Evolutionary conservation across 2,113 vertebrate species (phyloP).

Genomic region (Rhinopomastus cyanomelas): DNA sequence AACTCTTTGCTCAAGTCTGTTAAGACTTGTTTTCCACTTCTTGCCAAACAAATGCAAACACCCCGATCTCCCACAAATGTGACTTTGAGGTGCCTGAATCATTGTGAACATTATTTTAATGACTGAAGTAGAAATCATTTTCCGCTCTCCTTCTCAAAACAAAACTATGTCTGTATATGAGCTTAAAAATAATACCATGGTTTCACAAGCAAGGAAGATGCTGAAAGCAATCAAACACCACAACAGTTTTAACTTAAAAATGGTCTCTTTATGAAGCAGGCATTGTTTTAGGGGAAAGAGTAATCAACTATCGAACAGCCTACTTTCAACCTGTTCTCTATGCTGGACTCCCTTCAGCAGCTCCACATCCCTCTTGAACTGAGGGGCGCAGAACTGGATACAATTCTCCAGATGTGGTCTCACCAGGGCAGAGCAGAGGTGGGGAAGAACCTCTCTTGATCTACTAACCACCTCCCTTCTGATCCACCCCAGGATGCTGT

Average conservation of each 20-base stretch:
- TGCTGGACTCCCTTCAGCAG: too few relatives aligned
- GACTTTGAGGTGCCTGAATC: not conserved
- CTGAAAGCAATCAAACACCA: not conserved
- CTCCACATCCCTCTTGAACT: too few relatives aligned
- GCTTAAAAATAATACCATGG: not conserved
- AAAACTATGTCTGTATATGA: not conserved
- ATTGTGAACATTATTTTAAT: constrained; percentile 25
- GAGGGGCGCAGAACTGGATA: too few relatives aligned
- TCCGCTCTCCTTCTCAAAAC: not conserved
- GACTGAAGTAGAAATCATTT: constrained; percentile 22
- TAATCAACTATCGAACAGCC: not conserved
- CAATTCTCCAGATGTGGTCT: too few relatives aligned
- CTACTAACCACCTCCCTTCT: too few relatives aligned
- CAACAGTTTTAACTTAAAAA: constrained; percentile 2
- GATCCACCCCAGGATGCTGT: too few relatives aligned
- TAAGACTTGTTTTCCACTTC: not conserved
- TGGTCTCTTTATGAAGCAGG: not conserved
- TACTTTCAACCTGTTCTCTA: not conserved
- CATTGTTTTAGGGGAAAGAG: not conserved
- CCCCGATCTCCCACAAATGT: not conserved
- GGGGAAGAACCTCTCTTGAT: too few relatives aligned
- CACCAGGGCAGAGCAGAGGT: too few relatives aligned
- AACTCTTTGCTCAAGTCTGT: not conserved
- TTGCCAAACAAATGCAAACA: not conserved
- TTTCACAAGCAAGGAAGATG: not conserved